These are phyloP conservation scores for Branchinecta lynchi DNA, from an alignment of 1,140 invertebrate species.

Conservation along the genomic window DNA sequence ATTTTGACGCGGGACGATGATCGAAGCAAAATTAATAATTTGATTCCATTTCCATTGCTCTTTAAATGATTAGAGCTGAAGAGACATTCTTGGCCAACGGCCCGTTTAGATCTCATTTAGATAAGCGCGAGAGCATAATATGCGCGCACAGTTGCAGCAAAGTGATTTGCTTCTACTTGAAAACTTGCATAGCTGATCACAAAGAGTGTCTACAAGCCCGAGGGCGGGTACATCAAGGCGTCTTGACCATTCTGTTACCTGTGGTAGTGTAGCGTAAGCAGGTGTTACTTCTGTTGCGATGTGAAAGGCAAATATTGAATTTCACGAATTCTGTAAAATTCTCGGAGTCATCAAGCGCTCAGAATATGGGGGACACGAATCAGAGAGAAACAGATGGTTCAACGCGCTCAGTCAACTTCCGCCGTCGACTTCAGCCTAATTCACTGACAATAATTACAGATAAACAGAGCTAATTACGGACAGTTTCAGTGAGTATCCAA, in stretches of 20 bases:
- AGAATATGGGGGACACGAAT: too few species aligned
- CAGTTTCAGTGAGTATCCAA: too few species aligned
- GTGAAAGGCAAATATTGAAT: conserved; percentile 9
- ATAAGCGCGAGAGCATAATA: neutral
- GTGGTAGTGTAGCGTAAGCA: neutral
- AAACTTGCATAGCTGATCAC: neutral
- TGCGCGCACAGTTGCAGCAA: neutral
- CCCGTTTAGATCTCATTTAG: conserved; percentile 7
- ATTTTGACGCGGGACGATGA: too few species aligned
- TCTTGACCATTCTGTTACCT: neutral
- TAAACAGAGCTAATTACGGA: too few species aligned
- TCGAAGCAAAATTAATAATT: too few species aligned
- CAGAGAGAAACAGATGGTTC: too few species aligned
- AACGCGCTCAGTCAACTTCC: too few species aligned
- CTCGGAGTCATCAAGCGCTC: too few species aligned
- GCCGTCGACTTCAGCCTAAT: too few species aligned
- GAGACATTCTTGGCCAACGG: neutral
- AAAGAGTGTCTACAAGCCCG: neutral
- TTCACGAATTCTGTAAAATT: neutral
- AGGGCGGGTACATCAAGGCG: neutral
- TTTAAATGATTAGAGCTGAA: neutral
- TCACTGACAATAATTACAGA: too few species aligned
- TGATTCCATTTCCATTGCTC: too few species aligned
- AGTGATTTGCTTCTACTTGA: neutral
- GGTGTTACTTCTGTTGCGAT: conserved; percentile 8